phyloP scores from a whole-genome alignment of 2,888 invertebrate genomes.

The Epinotia demarniana region DNA sequence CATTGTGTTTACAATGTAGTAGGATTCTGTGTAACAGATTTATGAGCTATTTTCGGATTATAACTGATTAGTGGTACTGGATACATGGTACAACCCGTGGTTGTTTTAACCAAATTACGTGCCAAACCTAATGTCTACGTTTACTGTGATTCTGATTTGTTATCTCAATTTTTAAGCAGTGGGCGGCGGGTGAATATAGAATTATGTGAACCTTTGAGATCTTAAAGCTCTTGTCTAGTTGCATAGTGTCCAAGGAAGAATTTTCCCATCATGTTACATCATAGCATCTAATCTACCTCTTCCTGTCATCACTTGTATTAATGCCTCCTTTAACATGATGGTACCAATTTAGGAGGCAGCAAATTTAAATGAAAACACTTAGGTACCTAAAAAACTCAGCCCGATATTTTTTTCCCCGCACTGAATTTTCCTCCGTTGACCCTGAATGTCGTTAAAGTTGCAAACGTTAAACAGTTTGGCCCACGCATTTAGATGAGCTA shows the following conservation, averaged over 20 bases:
- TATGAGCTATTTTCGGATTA: slow-evolving; percentile 65
- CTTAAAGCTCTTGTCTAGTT: no score
- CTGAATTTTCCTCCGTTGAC: slow-evolving; percentile 34
- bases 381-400: neutral
- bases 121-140: neutral
- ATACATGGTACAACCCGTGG: no score
- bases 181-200: no score
- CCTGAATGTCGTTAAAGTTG: slow-evolving; percentile 54
- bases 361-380: neutral
- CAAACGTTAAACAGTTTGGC: slow-evolving; percentile 73
- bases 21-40: slow-evolving; percentile 64
- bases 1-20: slow-evolving; percentile 57
- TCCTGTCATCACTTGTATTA: neutral
- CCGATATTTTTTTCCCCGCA: neutral
- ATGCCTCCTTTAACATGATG: neutral
- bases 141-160: neutral
- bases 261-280: no score
- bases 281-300: neutral
- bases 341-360: neutral
- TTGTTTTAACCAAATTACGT: neutral
- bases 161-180: no score
- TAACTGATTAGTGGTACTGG: no score
- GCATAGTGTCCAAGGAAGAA: no score
- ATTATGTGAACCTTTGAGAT: no score
- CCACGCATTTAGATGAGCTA: slow-evolving; percentile 76